Evolutionary conservation across 2,113 vertebrate species (phyloP).

Genomic region (Lampris megalopsis): DNA sequence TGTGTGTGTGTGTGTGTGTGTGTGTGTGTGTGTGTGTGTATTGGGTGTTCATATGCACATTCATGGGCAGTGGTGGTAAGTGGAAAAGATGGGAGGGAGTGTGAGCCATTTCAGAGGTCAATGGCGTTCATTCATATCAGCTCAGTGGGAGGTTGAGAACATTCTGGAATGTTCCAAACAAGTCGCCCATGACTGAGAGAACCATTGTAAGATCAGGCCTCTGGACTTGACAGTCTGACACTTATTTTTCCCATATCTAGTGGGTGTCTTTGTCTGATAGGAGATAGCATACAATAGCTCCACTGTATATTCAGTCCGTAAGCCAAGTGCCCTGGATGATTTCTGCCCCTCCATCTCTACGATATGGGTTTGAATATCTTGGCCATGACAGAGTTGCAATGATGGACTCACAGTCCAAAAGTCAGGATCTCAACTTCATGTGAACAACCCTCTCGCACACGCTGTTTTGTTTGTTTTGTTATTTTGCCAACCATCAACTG

Average conservation of each 20-base stretch:
- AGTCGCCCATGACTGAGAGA: constrained; percentile 59
- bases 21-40: not conserved
- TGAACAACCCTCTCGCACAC: not conserved
- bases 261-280: constrained; percentile 51
- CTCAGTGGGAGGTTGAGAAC: constrained; percentile 53
- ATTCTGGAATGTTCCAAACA: constrained; percentile 74
- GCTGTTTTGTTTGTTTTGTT: not conserved
- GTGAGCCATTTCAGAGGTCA: constrained; percentile 61
- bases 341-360: constrained; percentile 23
- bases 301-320: constrained; percentile 35
- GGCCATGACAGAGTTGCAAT: not conserved
- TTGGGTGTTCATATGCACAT: not conserved
- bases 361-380: constrained; percentile 38
- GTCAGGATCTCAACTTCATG: not conserved
- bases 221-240: constrained; percentile 61
- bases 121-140: constrained; percentile 66
- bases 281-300: constrained; percentile 26
- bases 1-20: not conserved
- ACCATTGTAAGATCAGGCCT: constrained; percentile 56
- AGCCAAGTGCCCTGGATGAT: constrained; percentile 11
- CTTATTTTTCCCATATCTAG: constrained; percentile 37
- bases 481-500: not conserved
- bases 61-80: constrained; percentile 13
- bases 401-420: not conserved
- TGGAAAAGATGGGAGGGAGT: constrained; percentile 18